Base-by-base conservation (phyloP, 2,797 vertebrate genomes). In the Gymnothorax reevesii region DNA sequence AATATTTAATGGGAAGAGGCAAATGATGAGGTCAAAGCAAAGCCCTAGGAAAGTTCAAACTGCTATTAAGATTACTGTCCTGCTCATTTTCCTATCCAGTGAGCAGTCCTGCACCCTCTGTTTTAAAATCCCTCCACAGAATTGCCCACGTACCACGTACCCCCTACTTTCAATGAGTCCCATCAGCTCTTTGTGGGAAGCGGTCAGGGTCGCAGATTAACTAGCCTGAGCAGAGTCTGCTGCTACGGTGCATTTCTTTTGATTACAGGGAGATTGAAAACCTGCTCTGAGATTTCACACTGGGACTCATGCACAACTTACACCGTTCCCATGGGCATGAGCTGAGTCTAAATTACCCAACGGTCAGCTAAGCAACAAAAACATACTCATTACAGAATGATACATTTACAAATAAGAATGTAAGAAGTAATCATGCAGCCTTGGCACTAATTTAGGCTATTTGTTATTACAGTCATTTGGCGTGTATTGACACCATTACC, bases 241-340 rank as follows among this genome's bases (percentile, higher is more conserved):
- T 91, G 89, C 88, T 89, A 88, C 88, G 90, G 91, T 91, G 89
- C 88, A 92, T 93, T 93, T 88, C 73, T 87, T 93, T 91, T 94
- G 88, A 94, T 91, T 92, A 90, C 87, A 91, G 86, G 77, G 88
- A 85, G 66, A 87, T 86, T 83, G 84, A 88, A 88, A 86, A 77
- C 88, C 87, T 88, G 88, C 90, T 89, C 60, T 86, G 75, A 73
- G 88, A 91, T 88, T 4, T 69, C 42, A 86, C 57, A 88, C 84
- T 87, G 88, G 89, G 88, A 89, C 86, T 79, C 86, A 73, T 90
- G 89, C 88, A 87, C 89, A 82, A 85, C 87, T 91, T 91, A 84
- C 88, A 92, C 88, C 86, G 85, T 85, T 93, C 89, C 90, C 90
- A 88, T 52, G n/a, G 57, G 55, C n/a, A 12, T 17, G 55, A 83